Conservation (phyloP, 2,888 invertebrate genomes). For the Thecocarcelia acutangulata region DNA sequence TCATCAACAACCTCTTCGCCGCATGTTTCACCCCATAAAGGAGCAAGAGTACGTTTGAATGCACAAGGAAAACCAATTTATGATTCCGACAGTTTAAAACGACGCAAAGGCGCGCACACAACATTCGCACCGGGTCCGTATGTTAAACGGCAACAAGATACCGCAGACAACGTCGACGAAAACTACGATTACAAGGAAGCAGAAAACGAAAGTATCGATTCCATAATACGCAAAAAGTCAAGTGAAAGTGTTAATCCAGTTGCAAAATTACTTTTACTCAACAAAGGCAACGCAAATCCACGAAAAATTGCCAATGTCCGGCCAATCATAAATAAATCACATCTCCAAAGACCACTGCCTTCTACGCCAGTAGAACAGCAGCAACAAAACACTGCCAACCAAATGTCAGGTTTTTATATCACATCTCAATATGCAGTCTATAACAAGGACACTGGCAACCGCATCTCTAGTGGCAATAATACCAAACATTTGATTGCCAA, state of each 20-base stretch:
- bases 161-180: constrained; percentile 21
- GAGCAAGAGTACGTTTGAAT: constrained; percentile 88
- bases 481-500: constrained; percentile 75
- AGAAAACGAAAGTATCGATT: constrained; percentile 71
- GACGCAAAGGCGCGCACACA: constrained; percentile 89
- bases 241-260: constrained; percentile 74
- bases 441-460: constrained; percentile 72
- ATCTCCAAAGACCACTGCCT: constrained; percentile 66
- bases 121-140: constrained; percentile 94
- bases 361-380: constrained; percentile 58
- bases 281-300: constrained; percentile 75
- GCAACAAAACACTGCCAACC: constrained; percentile 53
- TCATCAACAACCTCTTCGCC: constrained; percentile 61
- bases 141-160: constrained; percentile 84
- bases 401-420: constrained; percentile 65
- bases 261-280: constrained; percentile 75
- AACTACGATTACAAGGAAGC: constrained; percentile 44
- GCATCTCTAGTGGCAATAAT: constrained; percentile 12
- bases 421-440: constrained; percentile 53
- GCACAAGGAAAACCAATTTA: constrained; percentile 94
- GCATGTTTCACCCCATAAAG: constrained; percentile 71
- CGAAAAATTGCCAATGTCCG: constrained; percentile 80
- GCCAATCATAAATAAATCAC: constrained; percentile 76
- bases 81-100: constrained; percentile 91
- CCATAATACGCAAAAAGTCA: constrained; percentile 61